phyloP scores from a whole-genome alignment of 2,888 invertebrate genomes.

The Schrankia costaestrigalis region DNA sequence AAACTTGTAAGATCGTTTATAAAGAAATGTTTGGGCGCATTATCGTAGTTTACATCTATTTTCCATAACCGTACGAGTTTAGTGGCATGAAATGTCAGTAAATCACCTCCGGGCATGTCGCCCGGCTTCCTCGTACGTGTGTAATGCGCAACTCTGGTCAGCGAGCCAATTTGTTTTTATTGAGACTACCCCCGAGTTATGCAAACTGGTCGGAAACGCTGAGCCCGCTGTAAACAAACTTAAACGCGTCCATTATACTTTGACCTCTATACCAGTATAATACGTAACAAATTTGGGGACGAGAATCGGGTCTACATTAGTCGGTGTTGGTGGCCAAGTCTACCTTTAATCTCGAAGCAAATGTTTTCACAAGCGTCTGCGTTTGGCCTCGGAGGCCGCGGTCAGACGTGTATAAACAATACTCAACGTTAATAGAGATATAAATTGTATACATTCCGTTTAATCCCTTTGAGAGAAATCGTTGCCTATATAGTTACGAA shows the following conservation, averaged over 20 bases:
- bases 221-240: constrained; percentile 76
- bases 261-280: constrained; percentile 36
- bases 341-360: constrained; percentile 73
- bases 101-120: constrained; percentile 71
- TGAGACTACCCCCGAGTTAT: constrained; percentile 78
- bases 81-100: constrained; percentile 55
- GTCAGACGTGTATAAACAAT: constrained; percentile 73
- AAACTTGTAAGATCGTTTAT: constrained; percentile 10
- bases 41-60: constrained; percentile 36
- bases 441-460: constrained; percentile 73
- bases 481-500: constrained; percentile 56
- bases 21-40: constrained; percentile 22
- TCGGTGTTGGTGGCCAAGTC: constrained; percentile 52
- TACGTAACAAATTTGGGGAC: constrained; percentile 21
- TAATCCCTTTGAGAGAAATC: constrained; percentile 72
- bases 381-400: constrained; percentile 63
- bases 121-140: constrained; percentile 74
- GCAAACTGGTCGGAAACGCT: constrained; percentile 77
- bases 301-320: constrained; percentile 38
- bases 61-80: constrained; percentile 37
- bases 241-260: constrained; percentile 50
- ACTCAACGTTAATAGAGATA: constrained; percentile 77
- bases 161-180: constrained; percentile 79
- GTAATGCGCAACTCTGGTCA: constrained; percentile 71
- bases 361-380: constrained; percentile 73